Base-by-base conservation (phyloP, 1,140 invertebrate genomes). In the Drosophila mauritiana region DNA sequence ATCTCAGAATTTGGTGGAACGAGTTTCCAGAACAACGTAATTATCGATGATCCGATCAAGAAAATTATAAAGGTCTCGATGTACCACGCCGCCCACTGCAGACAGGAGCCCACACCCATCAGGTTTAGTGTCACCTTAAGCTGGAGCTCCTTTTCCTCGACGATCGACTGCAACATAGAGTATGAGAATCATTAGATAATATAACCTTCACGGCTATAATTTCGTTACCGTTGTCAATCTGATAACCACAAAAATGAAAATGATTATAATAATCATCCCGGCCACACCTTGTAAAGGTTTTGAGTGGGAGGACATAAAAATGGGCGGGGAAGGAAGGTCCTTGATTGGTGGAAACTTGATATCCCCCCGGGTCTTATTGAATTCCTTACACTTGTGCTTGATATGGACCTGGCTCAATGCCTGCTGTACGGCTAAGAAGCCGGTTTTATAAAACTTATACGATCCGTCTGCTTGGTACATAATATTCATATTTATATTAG, bases 11-110 rank as follows among this genome's bases (percentile, higher is more conserved):
- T 4, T 5, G 37, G 27, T 13, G 52, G 5, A n/a, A 93, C 34
- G 93, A 92, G n/a, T 94, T 81, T 57, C 55, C 46, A 59, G 12
- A 10, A n/a, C 17, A 94, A 85, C 7, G 94, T 93, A 64, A 94
- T 93, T 13, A 94, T 64, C 27, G 93, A 77, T 5, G 93, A 91
- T n/a, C 94, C 94, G 53, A 96, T 93, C 1, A 95, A 52, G 3
- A 96, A 91, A 70, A 96, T 95, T 10, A 95, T 91, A 69, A 96
- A 95, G 52, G 95, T 94, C 80, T 96, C 96, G 39, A 95, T 90
- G 83, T 96, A 97, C 96, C 96, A 97, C 2, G 96, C 96, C 7
- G 94, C 84, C 96, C 96, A 97, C 80, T 97, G 96, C 25, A 97
- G 78, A 95, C 95, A 97, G 68, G 94, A 95, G 12, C 94, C 94